Base-by-base conservation (phyloP, 1,140 invertebrate species). In the Pseudobourletiella spinata region DNA sequence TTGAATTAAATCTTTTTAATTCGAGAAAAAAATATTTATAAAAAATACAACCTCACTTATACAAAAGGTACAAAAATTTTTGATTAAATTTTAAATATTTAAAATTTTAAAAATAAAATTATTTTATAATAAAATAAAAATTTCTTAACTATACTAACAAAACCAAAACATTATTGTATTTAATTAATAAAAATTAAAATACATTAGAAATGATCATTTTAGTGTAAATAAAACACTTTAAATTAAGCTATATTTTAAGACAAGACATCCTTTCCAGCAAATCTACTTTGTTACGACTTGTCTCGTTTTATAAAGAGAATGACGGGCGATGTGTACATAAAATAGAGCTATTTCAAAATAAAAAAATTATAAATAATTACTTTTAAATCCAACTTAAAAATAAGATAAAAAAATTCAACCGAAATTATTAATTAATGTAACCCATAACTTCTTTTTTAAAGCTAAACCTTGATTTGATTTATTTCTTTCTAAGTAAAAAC, bases 271-370 rank as follows among this genome's bases (percentile, higher is more conserved):
- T 78, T 84, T 84, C 82, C 80, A 80, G 76, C 83, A 83, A 73
- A 73, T 77, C 79, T 82, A 84, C 82, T 84, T 76, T 84, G 82
- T 84, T 84, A 83, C 82, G 82, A 84, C 82, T 84, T 84, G 79
- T 83, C 78, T 77, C 75, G 77, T 74, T 74, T 67, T 78, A 68
- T 55, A 78, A 78, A 75, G 76, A 81, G 78, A 84, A 75, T 76
- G 82, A 84, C 81, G 81, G 81, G 82, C 81, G 78, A 83, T 85
- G 79, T 83, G 80, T 82, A 75, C 79, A 79, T 77, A 78, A 75
- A 75, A 76, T 74, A 77, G 72, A 76, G 68, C 72, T 72, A 61
- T 71, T 75, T 74, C 76, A 72, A 75, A 74, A 59, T 72, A 71
- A 73, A 71, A 39, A 67, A 56, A 57, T 66, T 64, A 44, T 51